Evolutionary conservation across 2,888 invertebrate genomes (phyloP), one percentile per base, ranked within the genome.

Genomic region (Machimus atricapillus): DNA sequence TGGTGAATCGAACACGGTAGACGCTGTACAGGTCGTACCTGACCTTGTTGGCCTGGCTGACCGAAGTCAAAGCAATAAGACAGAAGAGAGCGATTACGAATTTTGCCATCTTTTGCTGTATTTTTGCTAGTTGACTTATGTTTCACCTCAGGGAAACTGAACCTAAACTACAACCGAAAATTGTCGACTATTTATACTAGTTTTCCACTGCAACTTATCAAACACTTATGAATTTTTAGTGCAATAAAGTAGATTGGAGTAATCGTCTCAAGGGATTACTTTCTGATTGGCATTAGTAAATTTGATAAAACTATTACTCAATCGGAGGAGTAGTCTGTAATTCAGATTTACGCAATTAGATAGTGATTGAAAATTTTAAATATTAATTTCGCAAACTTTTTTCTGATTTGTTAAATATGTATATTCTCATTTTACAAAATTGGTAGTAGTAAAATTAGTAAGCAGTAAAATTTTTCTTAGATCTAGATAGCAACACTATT

Each of bases 1-100:
- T 85, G 23, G 74, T 43, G 34, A 85, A 85, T 8, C 23, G 16
- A 8, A 85, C 46, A 23, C 46, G 73, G 58, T 46, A 85, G 27
- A 85, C 85, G 2, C 16, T 37, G 37, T 85, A 85, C 43, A 46
- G 12, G 46, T 85, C 85, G 16, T 85, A 74, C 43, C 74, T 73
- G 19, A 46, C 85, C 27, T 23, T 8, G 27, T 46, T 52, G 6
- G 73, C 85, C 37, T 85, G 43, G 46, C 74, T 34, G 34, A 23
- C n/a, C 16, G 74, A 12, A 16, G 46, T 34, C 74, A 73, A 27
- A 83, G 23, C 73, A 31, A 43, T 43, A 23, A 83, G n/a, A 52
- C 83, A 83, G 58, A 83, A 37, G 40, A 83, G 19, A 37, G 40
- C 83, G 9, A 82, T 31, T 23, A 83, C 31, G n/a, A 83, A 66